These are phyloP conservation scores for Gephyroberyx darwinii DNA, from an alignment of 2,797 vertebrate genomes.

Conservation along the genomic window DNA sequence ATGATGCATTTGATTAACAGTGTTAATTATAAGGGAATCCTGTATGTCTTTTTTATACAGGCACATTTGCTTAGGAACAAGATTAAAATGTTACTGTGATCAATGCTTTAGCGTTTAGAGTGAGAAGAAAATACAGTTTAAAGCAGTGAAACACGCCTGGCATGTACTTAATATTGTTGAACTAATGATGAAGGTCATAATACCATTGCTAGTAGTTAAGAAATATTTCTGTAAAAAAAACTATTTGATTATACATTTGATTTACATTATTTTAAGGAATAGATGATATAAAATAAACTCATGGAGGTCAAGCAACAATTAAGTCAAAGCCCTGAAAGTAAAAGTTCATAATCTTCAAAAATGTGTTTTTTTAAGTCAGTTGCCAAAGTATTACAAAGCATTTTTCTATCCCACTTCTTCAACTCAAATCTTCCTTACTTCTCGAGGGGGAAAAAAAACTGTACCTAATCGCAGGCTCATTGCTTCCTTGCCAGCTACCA, in stretches of 20 bases:
- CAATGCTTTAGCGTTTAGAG: neutral
- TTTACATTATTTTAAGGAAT: no score
- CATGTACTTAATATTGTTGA: conserved; percentile 14
- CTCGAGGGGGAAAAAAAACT: conserved; percentile 19
- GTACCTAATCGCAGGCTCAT: conserved; percentile 70
- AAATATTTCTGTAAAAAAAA: neutral
- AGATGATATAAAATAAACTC: no score
- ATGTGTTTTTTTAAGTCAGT: neutral
- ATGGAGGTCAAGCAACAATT: neutral
- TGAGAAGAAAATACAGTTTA: no score
- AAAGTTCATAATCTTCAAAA: neutral
- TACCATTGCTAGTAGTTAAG: neutral
- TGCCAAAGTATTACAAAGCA: conserved; percentile 23
- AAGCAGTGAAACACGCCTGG: no score
- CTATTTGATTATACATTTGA: no score
- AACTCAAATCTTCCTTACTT: conserved; percentile 43
- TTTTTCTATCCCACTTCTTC: conserved; percentile 2
- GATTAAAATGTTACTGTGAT: conserved; percentile 2
- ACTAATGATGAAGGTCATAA: conserved; percentile 3
- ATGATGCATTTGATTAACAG: neutral
- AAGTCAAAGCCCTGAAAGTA: neutral
- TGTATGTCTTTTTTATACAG: no score
- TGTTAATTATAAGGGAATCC: no score
- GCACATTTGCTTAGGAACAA: no score
- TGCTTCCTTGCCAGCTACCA: conserved; percentile 76